Base-by-base conservation (phyloP, 2,113 vertebrate genomes). In the Pygoscelis adeliae region DNA sequence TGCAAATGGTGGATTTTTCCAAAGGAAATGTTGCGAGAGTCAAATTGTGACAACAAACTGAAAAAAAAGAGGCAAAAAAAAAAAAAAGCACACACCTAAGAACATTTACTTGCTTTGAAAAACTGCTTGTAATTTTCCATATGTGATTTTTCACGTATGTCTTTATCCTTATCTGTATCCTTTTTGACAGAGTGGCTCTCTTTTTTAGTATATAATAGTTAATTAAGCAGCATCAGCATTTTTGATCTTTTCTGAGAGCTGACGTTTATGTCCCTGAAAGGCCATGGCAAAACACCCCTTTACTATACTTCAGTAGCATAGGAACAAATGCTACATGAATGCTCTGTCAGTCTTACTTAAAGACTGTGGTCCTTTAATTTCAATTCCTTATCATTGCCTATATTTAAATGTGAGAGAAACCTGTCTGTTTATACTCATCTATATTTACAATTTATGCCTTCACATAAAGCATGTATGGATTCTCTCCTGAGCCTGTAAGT, bases 1-100 rank as follows among this genome's bases (percentile, higher is more conserved):
- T 86, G 52, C 88, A 98, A 92, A 93, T 97, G 90, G 84, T 94
- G 58, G 83, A n/a, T 97, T 74, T 97, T 97, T 98, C 83, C 91
- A 92, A 79, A 56, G 82, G 76, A 96, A 66, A 76, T 87, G 82
- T 85, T 94, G 86, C 90, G 93, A 81, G 42, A 87, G 44, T 89
- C 87, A 86, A 91, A 95, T 89, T 42, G 27, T 29, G 89, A 50
- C 66, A 93, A 70, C 53, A 86, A 83, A 86, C 61, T 92, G 79
- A 74, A 83, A 84, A 19, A 95, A 96, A 76, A 91, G 95, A 93
- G 67, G 30, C 40, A 85, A 6, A 15, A 42, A 25, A 72, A 93
- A 95, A 96, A 76, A 91, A 96, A 94, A 71, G 30, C 46, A 87
- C 59, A 96, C 59, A 96, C 52, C 55, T 90, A 42, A 76, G 53